phyloP scores from a whole-genome alignment of 2,113 vertebrate species.

The Coregonus clupeaformis region DNA sequence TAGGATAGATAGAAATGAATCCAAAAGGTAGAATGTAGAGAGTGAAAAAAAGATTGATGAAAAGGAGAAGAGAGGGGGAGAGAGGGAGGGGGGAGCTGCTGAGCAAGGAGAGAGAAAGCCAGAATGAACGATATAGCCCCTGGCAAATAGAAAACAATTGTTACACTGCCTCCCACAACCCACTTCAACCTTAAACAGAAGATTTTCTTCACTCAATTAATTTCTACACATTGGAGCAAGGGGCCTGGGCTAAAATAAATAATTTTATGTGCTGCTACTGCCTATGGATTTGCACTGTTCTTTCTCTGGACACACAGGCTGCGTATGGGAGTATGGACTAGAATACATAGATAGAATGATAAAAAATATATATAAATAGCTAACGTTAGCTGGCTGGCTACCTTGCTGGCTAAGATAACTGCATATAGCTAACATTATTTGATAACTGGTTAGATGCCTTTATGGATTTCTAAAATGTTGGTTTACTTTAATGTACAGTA shows the following conservation, averaged over 20 bases:
- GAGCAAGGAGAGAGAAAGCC: slow-evolving; percentile 62
- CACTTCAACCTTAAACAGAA: slow-evolving; percentile 78
- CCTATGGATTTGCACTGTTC: slow-evolving; percentile 48
- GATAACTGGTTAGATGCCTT: no score
- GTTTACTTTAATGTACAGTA: no score
- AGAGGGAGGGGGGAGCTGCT: slow-evolving; percentile 33
- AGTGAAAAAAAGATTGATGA: slow-evolving; percentile 58
- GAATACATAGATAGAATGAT: no score
- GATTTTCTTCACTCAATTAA: slow-evolving; percentile 83
- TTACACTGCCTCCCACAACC: slow-evolving; percentile 77
- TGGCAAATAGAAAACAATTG: slow-evolving; percentile 78
- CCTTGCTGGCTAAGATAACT: no score
- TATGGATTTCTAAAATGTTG: no score
- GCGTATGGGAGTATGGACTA: no score
- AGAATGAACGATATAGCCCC: slow-evolving; percentile 75
- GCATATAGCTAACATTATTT: no score
- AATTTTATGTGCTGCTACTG: slow-evolving; percentile 66
- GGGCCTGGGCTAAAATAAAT: slow-evolving; percentile 63
- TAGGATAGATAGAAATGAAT: slow-evolving; percentile 57
- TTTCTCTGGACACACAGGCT: neutral
- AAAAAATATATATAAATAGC: no score
- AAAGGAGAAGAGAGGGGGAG: slow-evolving; percentile 36
- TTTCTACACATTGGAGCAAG: slow-evolving; percentile 75
- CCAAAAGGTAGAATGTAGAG: slow-evolving; percentile 48
- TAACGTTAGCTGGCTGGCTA: no score